Base-by-base conservation (phyloP, 1,140 invertebrate genomes). In the Helicoverpa armigera region DNA sequence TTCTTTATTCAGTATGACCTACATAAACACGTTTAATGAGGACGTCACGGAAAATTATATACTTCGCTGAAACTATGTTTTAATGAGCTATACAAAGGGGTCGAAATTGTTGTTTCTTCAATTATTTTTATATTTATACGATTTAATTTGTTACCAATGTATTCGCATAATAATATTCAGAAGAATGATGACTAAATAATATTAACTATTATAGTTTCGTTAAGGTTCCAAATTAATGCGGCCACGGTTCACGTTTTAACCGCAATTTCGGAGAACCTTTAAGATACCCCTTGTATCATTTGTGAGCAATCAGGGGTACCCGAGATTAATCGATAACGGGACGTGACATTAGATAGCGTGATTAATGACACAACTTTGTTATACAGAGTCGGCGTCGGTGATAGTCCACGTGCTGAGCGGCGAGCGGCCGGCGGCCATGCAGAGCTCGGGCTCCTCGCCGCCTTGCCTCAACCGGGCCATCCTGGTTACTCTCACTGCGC, bases 341-440 rank as follows among this genome's bases (percentile, higher is more conserved):
- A 69, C 65, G 65, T 69, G 65, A 74, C 12, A n/a, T 29, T 31
- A 76, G 43, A 43, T 58, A 75, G 35, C 43, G 35, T 79, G 54
- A 56, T 53, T 80, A 74, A 54, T 82, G 29, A 54, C 43, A 60
- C 12, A 77, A 86, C 43, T 87, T 80, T 82, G 81, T 83, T 85
- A 16, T 86, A 80, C 90, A 96, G 96, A 96, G 87, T 96, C 96
- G 14, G 96, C 96, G 61, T 96, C 96, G 53, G 96, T 96, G 72
- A 95, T 96, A 79, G 96, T 96, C 60, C 96, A 97, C 87, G 96
- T 97, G 77, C 93, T 97, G 81, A 96, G 96, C 83, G 97, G 97
- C 3, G 97, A 97, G 90, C 96, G 97, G 92, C 97, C 97, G 74
- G 97, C 97, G 12, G 97, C 97, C 65, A 97, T 97, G 97, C 97